phyloP scores from a whole-genome alignment of 2,888 invertebrate species.

The Heteromyza rotundicornis region DNA sequence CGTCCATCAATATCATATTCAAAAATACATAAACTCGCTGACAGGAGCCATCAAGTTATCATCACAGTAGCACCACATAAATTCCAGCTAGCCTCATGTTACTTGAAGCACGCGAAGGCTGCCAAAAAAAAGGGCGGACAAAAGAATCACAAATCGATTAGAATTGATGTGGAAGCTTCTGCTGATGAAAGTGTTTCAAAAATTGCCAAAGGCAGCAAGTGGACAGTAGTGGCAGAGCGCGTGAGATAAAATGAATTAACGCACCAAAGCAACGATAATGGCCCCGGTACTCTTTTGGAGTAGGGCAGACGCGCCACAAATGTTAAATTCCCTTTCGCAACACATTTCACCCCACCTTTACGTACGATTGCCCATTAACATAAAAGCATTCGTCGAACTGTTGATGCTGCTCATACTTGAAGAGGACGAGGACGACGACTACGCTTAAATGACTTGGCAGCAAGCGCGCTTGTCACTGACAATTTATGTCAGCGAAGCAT shows the following conservation, averaged over 20 bases:
- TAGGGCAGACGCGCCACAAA: too few species aligned
- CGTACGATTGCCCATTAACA: conserved; percentile 1
- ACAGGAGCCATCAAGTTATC: background rate
- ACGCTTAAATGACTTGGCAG: too few species aligned
- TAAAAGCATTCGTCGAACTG: background rate
- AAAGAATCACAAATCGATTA: conserved; percentile 53
- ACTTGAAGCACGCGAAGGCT: conserved; percentile 42
- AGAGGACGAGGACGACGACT: too few species aligned
- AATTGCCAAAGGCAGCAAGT: background rate
- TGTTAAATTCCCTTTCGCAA: too few species aligned
- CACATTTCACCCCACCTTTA: too few species aligned
- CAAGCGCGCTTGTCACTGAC: conserved; percentile 57
- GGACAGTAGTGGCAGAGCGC: background rate
- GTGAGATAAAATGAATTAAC: conserved; percentile 3
- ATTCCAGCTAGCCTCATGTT: background rate
- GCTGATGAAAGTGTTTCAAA: background rate
- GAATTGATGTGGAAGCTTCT: conserved; percentile 47
- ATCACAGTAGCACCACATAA: background rate
- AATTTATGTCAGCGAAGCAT: conserved; percentile 59
- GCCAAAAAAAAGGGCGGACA: conserved; percentile 54
- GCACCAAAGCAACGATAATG: background rate
- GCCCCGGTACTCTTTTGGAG: too few species aligned
- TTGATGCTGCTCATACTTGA: background rate
- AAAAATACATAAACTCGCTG: too few species aligned
- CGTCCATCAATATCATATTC: too few species aligned